phyloP scores from a whole-genome alignment of 2,888 invertebrate genomes.

The Resseliella maxima region DNA sequence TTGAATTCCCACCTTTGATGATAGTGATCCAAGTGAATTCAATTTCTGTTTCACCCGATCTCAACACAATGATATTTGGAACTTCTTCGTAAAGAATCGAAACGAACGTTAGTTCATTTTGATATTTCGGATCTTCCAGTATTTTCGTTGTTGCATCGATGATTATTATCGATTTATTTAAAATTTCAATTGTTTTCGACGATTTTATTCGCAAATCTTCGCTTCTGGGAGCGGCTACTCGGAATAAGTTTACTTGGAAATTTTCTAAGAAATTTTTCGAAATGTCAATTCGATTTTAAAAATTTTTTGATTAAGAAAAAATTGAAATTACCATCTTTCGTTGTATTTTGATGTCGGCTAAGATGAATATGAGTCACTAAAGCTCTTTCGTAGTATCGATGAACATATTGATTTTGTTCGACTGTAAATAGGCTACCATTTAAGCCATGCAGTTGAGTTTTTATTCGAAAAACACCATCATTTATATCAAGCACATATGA shows the following conservation, averaged over 20 bases:
- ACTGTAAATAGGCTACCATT: conserved; percentile 69
- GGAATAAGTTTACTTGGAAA: neutral
- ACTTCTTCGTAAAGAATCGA: neutral
- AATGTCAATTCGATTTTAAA: neutral
- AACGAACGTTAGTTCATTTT: neutral
- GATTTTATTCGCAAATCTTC: neutral
- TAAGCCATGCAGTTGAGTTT: conserved; percentile 68
- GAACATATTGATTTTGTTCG: conserved; percentile 69
- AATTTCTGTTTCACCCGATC: neutral
- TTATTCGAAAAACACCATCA: conserved; percentile 66
- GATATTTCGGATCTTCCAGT: neutral
- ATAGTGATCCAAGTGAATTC: conserved; percentile 49
- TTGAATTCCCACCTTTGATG: neutral
- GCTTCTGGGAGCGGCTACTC: neutral
- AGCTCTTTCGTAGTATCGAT: conserved; percentile 69
- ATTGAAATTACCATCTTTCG: too few species aligned
- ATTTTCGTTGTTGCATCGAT: neutral
- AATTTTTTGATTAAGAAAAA: too few species aligned
- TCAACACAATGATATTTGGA: neutral
- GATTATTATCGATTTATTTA: neutral
- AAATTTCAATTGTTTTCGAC: neutral
- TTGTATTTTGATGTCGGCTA: conserved; percentile 59
- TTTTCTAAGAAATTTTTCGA: neutral
- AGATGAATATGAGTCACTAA: conserved; percentile 70
- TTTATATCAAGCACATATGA: conserved; percentile 66